Percentiles rank a stretch among this genome's conserved stretches.
Evolutionary conservation across 2,113 vertebrate species (phyloP).

Genomic region (Nesospiza acunhae): DNA sequence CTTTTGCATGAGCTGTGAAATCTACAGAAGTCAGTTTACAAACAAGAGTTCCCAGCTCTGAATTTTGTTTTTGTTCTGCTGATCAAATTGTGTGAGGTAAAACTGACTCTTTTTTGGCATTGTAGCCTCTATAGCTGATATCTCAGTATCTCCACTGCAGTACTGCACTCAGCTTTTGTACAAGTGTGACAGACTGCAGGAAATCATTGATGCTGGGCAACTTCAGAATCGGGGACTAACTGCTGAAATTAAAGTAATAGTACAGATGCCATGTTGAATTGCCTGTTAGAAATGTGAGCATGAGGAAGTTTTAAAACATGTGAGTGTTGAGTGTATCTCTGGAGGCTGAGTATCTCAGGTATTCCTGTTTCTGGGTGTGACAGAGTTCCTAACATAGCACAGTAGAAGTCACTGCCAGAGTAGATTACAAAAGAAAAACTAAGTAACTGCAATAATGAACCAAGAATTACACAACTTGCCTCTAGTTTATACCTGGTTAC

Average conservation of each 20-base stretch:
- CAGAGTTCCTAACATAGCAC: conserved; percentile 23
- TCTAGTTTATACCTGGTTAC: not conserved
- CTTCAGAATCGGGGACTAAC: not conserved
- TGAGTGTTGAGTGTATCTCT: not conserved
- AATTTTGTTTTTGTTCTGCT: not conserved
- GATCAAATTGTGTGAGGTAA: not conserved
- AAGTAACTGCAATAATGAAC: not conserved
- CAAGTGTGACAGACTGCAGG: not conserved
- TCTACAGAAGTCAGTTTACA: not conserved
- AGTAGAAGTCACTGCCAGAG: not conserved
- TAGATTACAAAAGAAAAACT: not conserved
- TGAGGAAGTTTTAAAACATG: not conserved
- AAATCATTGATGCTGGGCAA: not conserved
- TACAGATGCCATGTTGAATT: not conserved
- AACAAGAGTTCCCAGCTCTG: not conserved
- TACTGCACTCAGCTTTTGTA: not conserved
- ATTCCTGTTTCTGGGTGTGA: conserved; percentile 52
- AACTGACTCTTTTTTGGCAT: not conserved
- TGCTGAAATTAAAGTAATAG: not conserved
- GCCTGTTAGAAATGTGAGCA: not conserved
- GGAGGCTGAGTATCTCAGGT: not conserved
- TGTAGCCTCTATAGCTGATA: not conserved
- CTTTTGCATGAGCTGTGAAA: not conserved
- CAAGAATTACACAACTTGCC: not conserved
- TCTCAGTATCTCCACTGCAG: not conserved